These are phyloP conservation scores for Elanus axillaris DNA, from an alignment of 2,113 vertebrate species.

Conservation along the genomic window DNA sequence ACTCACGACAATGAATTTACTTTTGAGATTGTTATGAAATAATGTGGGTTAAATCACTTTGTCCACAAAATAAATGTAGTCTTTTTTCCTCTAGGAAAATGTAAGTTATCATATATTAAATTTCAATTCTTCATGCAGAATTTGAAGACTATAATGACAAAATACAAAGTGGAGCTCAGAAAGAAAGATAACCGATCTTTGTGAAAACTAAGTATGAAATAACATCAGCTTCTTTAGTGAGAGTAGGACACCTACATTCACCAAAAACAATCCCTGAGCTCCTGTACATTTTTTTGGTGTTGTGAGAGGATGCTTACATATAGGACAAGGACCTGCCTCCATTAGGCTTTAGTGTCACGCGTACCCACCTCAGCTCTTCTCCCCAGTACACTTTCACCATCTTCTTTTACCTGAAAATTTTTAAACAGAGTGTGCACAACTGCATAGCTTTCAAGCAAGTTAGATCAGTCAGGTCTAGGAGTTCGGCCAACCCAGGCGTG, in stretches of 20 bases:
- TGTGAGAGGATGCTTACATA: neutral
- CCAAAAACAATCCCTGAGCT: neutral
- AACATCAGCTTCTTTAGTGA: neutral
- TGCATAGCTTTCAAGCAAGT: slow-evolving; percentile 58
- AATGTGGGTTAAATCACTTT: neutral
- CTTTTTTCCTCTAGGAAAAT: neutral
- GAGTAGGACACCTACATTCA: neutral
- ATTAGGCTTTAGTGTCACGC: neutral
- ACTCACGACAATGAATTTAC: neutral
- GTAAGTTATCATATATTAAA: neutral
- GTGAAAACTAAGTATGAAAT: neutral
- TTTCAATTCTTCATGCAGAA: neutral
- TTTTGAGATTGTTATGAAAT: neutral
- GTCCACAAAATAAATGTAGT: neutral
- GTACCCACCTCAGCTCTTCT: slow-evolving; percentile 55
- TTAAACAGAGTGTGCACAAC: slow-evolving; percentile 60
- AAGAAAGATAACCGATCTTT: neutral
- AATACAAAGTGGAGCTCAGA: neutral
- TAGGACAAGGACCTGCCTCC: neutral
- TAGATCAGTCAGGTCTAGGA: slow-evolving; percentile 39
- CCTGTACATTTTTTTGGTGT: neutral
- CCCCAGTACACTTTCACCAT: slow-evolving; percentile 59
- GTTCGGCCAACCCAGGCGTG: neutral
- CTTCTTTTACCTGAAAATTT: slow-evolving; percentile 56
- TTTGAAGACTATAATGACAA: neutral